These are phyloP conservation scores for Choloepus didactylus DNA, from an alignment of 2,797 vertebrate genomes.

Conservation along the genomic window DNA sequence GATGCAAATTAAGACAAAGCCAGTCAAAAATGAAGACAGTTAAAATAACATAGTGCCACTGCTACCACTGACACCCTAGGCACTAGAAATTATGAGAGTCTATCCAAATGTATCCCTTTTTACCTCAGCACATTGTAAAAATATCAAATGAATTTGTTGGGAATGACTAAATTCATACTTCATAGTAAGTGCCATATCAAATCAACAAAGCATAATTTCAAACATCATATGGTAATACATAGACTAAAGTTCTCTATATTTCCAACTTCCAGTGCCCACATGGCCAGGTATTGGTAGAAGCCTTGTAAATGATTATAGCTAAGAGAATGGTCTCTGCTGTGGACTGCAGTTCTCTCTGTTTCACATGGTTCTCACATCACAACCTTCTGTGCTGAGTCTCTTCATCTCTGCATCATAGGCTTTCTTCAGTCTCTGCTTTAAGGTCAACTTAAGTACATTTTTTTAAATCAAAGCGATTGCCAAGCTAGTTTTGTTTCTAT, in stretches of 20 bases:
- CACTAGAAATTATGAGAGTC: background rate
- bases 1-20: background rate
- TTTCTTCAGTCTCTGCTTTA: constrained; percentile 12
- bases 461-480: background rate
- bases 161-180: background rate
- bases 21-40: background rate
- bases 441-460: background rate
- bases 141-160: background rate
- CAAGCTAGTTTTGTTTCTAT: constrained; percentile 19
- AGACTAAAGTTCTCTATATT: background rate
- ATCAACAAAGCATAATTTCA: background rate
- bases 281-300: background rate
- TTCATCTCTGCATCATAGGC: background rate
- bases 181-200: background rate
- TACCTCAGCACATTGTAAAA: background rate
- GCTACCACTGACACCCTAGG: background rate
- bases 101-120: background rate
- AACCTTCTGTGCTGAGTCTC: background rate
- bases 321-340: background rate
- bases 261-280: background rate
- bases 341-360: background rate
- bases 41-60: background rate
- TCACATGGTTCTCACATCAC: background rate
- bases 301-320: background rate
- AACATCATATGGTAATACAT: background rate